Percentiles rank a stretch among this genome's conserved stretches.
Conservation (phyloP, 64 coral and sea anemone species). For the Hydrozoanthus tunicans region DNA sequence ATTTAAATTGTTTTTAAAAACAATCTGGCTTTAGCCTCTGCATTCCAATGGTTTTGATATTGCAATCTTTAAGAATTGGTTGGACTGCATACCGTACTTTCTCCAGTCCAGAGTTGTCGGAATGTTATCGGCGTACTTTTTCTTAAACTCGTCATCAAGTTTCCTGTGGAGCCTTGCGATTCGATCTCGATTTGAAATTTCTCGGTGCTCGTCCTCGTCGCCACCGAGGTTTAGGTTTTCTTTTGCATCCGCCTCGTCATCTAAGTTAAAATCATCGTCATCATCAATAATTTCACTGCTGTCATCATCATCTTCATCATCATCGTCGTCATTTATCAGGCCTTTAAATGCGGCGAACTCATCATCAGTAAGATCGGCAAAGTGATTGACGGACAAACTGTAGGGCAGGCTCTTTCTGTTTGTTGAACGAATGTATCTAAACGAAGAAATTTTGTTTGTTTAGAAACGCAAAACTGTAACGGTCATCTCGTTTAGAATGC, state of each 20-base stretch:
- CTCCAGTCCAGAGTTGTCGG: conserved; percentile 39
- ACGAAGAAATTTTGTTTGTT: background rate
- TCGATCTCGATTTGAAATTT: conserved; percentile 12
- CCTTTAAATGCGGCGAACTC: conserved; percentile 43
- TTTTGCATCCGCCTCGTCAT: background rate
- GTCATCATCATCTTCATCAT: background rate
- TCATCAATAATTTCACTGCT: background rate
- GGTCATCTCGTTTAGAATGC: background rate
- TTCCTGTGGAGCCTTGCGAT: background rate
- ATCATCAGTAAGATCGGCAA: conserved; percentile 45
- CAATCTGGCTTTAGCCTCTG: too few species aligned
- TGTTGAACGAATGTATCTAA: conserved; percentile 52
- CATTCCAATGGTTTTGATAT: too few species aligned
- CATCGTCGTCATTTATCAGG: conserved; percentile 35
- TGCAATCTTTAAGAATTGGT: too few species aligned
- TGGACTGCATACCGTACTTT: conserved; percentile 33
- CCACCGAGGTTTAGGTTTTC: background rate
- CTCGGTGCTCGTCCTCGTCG: background rate
- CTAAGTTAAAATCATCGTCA: background rate
- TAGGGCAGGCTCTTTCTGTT: conserved; percentile 51
- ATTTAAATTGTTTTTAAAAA: too few species aligned
- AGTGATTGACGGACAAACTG: conserved; percentile 49
- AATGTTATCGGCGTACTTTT: conserved; percentile 28
- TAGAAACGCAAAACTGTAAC: background rate
- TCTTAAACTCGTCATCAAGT: background rate